Conservation (phyloP, 2,888 invertebrate species). For the Trimorus sp. region DNA sequence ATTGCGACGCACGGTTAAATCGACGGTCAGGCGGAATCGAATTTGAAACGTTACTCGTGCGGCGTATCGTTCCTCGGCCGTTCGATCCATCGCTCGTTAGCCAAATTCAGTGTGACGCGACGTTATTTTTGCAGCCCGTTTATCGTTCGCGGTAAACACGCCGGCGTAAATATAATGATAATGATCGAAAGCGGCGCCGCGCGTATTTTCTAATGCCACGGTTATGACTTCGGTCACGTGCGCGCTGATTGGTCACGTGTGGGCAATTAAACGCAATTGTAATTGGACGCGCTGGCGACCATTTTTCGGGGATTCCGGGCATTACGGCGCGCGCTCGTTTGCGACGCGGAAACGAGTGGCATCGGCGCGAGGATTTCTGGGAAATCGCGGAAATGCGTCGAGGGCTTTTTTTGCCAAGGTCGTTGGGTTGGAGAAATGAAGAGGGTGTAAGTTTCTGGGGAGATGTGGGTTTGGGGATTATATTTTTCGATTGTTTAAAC, state of each 20-base stretch:
- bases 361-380: too few species aligned
- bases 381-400: too few species aligned
- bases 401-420: too few species aligned
- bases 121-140: conserved; percentile 48
- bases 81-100: conserved; percentile 56
- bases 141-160: conserved; percentile 43
- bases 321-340: background rate
- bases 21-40: conserved; percentile 59
- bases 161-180: conserved; percentile 51
- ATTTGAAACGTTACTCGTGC: conserved; percentile 62
- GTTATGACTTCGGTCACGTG: conserved; percentile 56
- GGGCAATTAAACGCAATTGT: conserved; percentile 43
- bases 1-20: conserved; percentile 64
- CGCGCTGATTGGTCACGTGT: conserved; percentile 41
- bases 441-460: too few species aligned
- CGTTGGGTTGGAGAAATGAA: too few species aligned
- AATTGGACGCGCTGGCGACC: conserved; percentile 2
- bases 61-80: conserved; percentile 43
- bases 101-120: conserved; percentile 51
- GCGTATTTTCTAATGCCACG: conserved; percentile 47
- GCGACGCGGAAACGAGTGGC: too few species aligned
- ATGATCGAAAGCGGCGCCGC: conserved; percentile 27
- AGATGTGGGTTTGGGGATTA: too few species aligned
- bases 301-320: conserved; percentile 31
- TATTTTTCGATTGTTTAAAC: too few species aligned